Base-by-base conservation (phyloP, 2,797 vertebrate species). In the Oreortyx pictus region DNA sequence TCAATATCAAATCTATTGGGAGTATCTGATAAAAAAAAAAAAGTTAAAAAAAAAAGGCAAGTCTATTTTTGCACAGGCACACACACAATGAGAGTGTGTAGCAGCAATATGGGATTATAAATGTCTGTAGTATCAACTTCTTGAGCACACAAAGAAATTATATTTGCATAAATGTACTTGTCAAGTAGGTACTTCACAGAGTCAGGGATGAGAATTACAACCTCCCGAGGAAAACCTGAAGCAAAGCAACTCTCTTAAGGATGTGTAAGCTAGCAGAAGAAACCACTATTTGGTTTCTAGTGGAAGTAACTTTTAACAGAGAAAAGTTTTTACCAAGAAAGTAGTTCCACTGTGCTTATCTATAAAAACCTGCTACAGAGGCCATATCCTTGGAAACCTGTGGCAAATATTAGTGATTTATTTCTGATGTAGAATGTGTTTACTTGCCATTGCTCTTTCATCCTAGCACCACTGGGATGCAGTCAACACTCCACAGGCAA, bases 141-240 rank as follows among this genome's bases (percentile, higher is more conserved):
- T 76, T 84, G 82, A 86, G 87, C 89, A 92, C 35, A 95, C 82
- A 95, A 97, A 94, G 84, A 88, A 46, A 89, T 94, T 78, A 59
- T 9, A 89, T 92, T 93, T 95, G 95, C 94, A 92, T 92, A 88
- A 61, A 92, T 89, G 84, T 94, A 88, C 77, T 73, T 18, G 0
- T 74, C 74, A 65, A 79, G 56, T 0, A 0, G 90, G 47, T 70
- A 81, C 62, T 59, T 75, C 49, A 84, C 74, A 79, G 89, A 87
- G 60, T 94, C 89, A 93, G 70, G 56, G 71, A 94, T 23, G 54
- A 93, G 81, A 93, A 92, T 83, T 82, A 76, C 35, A 78, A 93
- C 46, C 31, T 95, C 52, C 66, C 4, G 1, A 0, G 35, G 62
- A 94, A 89, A 95, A 65, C 66, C 31, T 8, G 67, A 83, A 71